A percentile compares a stretch with the other conserved stretches of the same genome.
Conservation (phyloP, 2,113 vertebrate species). For the Scomber japonicus region DNA sequence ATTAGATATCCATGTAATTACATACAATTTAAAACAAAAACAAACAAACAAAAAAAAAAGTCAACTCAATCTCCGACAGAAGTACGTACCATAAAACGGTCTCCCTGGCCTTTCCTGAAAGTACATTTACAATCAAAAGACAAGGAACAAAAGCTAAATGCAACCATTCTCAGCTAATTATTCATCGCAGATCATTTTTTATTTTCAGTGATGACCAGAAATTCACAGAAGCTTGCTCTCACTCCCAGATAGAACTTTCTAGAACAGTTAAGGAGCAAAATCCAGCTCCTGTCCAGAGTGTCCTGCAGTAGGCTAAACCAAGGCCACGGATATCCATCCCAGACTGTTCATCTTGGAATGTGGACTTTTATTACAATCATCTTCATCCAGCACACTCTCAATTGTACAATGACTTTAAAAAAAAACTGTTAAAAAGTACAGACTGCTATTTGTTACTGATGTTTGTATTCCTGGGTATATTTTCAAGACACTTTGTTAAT, state of each 20-base stretch:
- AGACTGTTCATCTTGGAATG: slow-evolving; percentile 79
- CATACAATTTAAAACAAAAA: slow-evolving; percentile 54
- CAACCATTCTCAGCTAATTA: slow-evolving; percentile 51
- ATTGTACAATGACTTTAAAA: slow-evolving; percentile 66
- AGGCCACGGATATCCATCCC: slow-evolving; percentile 81
- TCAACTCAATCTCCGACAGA: slow-evolving; percentile 60
- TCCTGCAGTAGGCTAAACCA: slow-evolving; percentile 69
- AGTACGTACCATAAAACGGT: slow-evolving; percentile 69
- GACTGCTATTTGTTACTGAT: slow-evolving; percentile 83
- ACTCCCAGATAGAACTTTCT: slow-evolving; percentile 39
- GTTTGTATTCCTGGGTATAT: slow-evolving; percentile 85
- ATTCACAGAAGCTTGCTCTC: slow-evolving; percentile 63
- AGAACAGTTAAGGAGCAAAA: slow-evolving; percentile 50
- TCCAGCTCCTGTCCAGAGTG: slow-evolving; percentile 59
- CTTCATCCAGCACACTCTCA: slow-evolving; percentile 68
- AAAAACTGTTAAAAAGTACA: slow-evolving; percentile 71
- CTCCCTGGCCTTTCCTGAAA: slow-evolving; percentile 73
- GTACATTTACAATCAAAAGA: slow-evolving; percentile 76
- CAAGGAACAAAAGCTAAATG: slow-evolving; percentile 61
- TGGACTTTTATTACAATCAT: slow-evolving; percentile 79
- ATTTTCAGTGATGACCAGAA: slow-evolving; percentile 60
- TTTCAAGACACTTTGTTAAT: slow-evolving; percentile 87
- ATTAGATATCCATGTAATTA: slow-evolving; percentile 75
- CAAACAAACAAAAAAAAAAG: slow-evolving; percentile 36
- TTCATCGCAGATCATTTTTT: slow-evolving; percentile 28